phyloP scores from a whole-genome alignment of 2,888 invertebrate species.

The Notodonta dromedarius region DNA sequence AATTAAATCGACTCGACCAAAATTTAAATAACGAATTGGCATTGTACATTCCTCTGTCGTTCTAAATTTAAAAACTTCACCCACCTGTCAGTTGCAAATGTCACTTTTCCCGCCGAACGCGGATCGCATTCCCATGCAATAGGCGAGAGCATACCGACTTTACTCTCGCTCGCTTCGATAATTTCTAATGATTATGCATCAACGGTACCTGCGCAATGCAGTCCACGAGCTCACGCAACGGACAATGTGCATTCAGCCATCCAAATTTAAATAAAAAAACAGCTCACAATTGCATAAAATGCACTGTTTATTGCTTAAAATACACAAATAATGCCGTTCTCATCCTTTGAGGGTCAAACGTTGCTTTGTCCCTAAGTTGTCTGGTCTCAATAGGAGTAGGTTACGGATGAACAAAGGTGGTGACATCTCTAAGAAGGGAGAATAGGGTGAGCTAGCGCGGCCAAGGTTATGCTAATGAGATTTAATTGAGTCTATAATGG shows the following conservation, averaged over 20 bases:
- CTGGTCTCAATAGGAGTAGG: slow-evolving; percentile 71
- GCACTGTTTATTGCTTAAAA: slow-evolving; percentile 84
- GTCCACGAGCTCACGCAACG: slow-evolving; percentile 82
- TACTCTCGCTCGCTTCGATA: slow-evolving; percentile 71
- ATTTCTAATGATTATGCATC: slow-evolving; percentile 79
- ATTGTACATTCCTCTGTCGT: background rate
- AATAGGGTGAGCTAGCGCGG: slow-evolving; percentile 59
- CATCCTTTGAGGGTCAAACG: slow-evolving; percentile 79
- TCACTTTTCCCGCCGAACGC: slow-evolving; percentile 71
- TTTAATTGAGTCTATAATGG: slow-evolving; percentile 84
- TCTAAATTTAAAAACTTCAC: slow-evolving; percentile 5
- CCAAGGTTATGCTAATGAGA: slow-evolving; percentile 79
- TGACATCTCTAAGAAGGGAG: slow-evolving; percentile 73
- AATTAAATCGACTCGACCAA: background rate
- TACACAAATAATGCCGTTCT: slow-evolving; percentile 80
- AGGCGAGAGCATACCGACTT: slow-evolving; percentile 46
- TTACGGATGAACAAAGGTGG: slow-evolving; percentile 80
- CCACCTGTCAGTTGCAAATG: slow-evolving; percentile 59
- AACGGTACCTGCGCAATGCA: slow-evolving; percentile 75
- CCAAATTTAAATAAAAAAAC: slow-evolving; percentile 76
- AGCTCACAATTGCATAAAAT: slow-evolving; percentile 80
- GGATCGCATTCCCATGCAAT: slow-evolving; percentile 71
- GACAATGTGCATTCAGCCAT: slow-evolving; percentile 81
- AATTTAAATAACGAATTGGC: slow-evolving; percentile 3
- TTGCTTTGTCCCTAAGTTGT: slow-evolving; percentile 79